Base-by-base conservation (phyloP, 2,888 invertebrate species). In the Chelonus formosanus region DNA sequence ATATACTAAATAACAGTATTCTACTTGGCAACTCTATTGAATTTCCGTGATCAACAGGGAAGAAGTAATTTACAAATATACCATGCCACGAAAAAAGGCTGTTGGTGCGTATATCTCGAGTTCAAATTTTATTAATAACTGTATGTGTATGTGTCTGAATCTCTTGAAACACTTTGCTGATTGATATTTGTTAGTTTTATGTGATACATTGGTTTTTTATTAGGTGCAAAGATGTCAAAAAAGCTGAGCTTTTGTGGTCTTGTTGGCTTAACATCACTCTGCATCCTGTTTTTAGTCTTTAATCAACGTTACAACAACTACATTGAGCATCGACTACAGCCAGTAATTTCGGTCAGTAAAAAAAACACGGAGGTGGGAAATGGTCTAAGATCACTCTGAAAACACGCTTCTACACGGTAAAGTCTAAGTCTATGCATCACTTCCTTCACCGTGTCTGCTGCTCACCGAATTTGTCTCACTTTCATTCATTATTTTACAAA, bases 231-330 rank as follows among this genome's bases (percentile, higher is more conserved):
- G 75, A 80, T 82, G 78, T 81, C 83, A 59, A 82, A 79, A 73
- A 78, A 76, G 66, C 73, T 82, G 69, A 80, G 83, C 68, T 83
- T 84, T 72, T 84, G 81, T 72, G 80, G 79, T 73, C 76, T 83
- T 71, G 75, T 84, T 71, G 78, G 78, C 72, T 76, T 84, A 73
- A 79, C 77, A 70, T 81, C 81, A 60, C 70, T 83, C 71, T 84
- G 83, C 77, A 80, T 84, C 70, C 82, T 83, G 72, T 79, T 84
- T 75, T 69, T 84, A 68, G 79, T 80, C 31, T 77, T 84, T 71
- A 82, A 80, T 74, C 83, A 83, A 68, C 81, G 78, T 48, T 81
- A 80, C 74, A 80, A 75, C 73, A 79, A 78, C 76, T 82, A 81
- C 73, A 75, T 80, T 64, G 83, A 83, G 69, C 80, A 80, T 73